phyloP scores from a whole-genome alignment of 2,888 invertebrate species.

The Pegoplata infirma region DNA sequence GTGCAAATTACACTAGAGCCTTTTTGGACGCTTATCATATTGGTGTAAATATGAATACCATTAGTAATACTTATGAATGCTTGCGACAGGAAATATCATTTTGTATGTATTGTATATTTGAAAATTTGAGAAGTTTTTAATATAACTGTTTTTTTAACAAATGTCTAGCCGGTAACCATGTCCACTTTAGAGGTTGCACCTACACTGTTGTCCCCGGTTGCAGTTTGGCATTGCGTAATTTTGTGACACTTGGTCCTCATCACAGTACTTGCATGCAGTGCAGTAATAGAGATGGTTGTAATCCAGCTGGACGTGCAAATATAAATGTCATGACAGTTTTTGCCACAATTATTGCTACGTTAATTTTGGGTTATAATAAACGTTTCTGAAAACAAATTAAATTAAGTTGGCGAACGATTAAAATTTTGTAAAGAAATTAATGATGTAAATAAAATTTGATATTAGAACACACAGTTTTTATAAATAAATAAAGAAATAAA shows the following conservation, averaged over 20 bases:
- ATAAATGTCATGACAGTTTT: slow-evolving; percentile 13
- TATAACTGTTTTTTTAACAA: background rate
- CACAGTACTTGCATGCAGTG: background rate
- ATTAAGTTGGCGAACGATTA: too few relatives aligned
- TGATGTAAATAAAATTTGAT: too few relatives aligned
- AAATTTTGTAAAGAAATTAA: too few relatives aligned
- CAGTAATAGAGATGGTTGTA: slow-evolving; percentile 57
- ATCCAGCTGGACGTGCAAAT: slow-evolving; percentile 64
- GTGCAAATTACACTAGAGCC: slow-evolving; percentile 56
- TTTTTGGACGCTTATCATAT: slow-evolving; percentile 62
- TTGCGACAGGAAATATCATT: slow-evolving; percentile 57
- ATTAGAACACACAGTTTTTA: too few relatives aligned
- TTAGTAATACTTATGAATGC: slow-evolving; percentile 47
- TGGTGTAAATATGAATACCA: slow-evolving; percentile 50
- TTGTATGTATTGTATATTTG: slow-evolving; percentile 54
- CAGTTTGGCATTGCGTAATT: slow-evolving; percentile 25
- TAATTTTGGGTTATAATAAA: background rate
- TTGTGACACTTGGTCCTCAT: background rate
- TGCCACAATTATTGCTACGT: slow-evolving; percentile 4
- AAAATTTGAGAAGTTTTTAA: too few relatives aligned
- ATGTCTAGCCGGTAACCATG: slow-evolving; percentile 36
- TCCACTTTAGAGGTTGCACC: slow-evolving; percentile 63
- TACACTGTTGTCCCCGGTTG: slow-evolving; percentile 53
- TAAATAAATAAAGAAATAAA: too few relatives aligned
- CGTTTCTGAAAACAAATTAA: too few relatives aligned